These are phyloP conservation scores for Centropus bengalensis DNA, from an alignment of 2,113 vertebrate genomes.

Conservation along the genomic window DNA sequence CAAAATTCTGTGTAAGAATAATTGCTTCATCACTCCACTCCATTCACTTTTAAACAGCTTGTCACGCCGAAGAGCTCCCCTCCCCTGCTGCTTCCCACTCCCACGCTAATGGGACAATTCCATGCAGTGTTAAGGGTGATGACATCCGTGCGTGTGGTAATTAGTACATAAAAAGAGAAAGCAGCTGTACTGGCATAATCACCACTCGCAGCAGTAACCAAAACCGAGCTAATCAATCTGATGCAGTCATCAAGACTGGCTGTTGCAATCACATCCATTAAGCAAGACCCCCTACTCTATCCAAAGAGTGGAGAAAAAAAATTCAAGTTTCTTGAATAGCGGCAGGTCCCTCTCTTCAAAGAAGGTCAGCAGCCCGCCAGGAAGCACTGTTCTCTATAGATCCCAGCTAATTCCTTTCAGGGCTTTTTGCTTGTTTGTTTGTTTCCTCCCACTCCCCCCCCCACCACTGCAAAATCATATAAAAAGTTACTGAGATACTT, in stretches of 20 bases:
- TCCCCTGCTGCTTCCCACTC: slow-evolving; percentile 56
- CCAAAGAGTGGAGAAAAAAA: background rate
- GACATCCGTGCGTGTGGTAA: slow-evolving; percentile 49
- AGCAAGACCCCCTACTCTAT: slow-evolving; percentile 54
- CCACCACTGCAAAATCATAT: background rate
- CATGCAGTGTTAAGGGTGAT: slow-evolving; percentile 64
- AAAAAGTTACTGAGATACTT: background rate
- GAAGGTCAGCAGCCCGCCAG: slow-evolving; percentile 23
- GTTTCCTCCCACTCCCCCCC: background rate
- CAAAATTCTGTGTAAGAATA: background rate
- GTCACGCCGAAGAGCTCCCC: slow-evolving; percentile 19
- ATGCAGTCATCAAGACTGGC: slow-evolving; percentile 42
- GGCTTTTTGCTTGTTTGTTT: background rate
- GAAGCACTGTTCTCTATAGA: background rate
- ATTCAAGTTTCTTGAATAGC: background rate
- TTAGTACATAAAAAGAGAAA: slow-evolving; percentile 62
- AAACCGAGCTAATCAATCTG: slow-evolving; percentile 58
- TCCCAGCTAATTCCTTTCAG: background rate
- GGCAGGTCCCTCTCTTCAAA: slow-evolving; percentile 8
- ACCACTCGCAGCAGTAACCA: slow-evolving; percentile 62
- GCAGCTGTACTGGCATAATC: slow-evolving; percentile 60
- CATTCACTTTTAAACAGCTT: slow-evolving; percentile 42
- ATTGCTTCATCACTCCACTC: slow-evolving; percentile 10
- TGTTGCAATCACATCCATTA: slow-evolving; percentile 57
- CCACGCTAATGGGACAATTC: slow-evolving; percentile 60